Evolutionary conservation across 2,113 vertebrate genomes (phyloP), one percentile per base, ranked within the genome.

Genomic region (Phylloscopus trochiloides): DNA sequence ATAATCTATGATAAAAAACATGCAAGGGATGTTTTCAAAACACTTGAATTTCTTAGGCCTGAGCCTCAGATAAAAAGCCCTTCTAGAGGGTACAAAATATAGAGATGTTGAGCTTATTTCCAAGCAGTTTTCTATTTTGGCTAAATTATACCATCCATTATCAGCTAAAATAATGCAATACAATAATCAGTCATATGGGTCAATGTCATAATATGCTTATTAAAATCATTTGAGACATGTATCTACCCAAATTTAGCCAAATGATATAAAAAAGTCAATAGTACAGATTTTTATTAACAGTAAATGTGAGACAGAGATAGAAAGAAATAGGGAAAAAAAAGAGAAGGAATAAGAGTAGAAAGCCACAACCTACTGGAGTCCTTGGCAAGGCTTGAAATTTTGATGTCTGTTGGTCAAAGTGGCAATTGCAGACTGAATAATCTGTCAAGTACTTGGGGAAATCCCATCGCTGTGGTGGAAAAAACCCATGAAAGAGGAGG

Each of bases 391-490:
- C 28, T 59, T 52, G 14, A 36, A 43, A 76, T 68, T 68, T 32
- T 17, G 4, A 15, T 2, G 0, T 9, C 21, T 12, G 2, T 43
- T 76, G 6, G 26, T 86, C 21, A 36, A 38, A 59, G 7, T 4
- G 2, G 6, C 21, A 32, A 8, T 11, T 43, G 17, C 17, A 77
- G 54, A 59, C 17, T 51, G 26, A 59, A 36, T 42, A 76, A 59
- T 58, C 17, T 51, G 21, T 28, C 31, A 12, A 10, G 7, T 21
- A 36, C 31, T 18, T 43, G 20, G 7, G 13, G 3, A 67, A 58
- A 51, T 31, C 14, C 26, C 52, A 36, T 26, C 3, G 3, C 17
- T 2, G 1, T 26, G 14, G 14, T 17, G 11, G 21, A 59, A 17
- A 51, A 86, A 76, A 26, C 6, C 36, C 45, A 36, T 9, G 12